These are phyloP conservation scores for Noctua pronuba DNA, from an alignment of 2,888 invertebrate species.

Conservation along the genomic window DNA sequence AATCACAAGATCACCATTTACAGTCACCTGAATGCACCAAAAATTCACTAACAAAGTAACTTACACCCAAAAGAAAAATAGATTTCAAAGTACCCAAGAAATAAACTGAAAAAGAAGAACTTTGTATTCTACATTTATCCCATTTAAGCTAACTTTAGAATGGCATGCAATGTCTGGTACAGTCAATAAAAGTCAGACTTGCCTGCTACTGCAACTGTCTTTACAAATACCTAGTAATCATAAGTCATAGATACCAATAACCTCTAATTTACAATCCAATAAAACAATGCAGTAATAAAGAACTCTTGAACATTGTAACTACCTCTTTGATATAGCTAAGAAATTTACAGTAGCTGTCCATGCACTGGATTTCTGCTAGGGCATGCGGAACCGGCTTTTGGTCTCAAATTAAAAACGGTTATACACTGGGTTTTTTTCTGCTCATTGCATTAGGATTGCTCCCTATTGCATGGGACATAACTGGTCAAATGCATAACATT, in stretches of 20 bases:
- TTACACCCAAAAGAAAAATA: neutral
- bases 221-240: neutral
- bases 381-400: no score
- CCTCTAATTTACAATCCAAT: neutral
- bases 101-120: neutral
- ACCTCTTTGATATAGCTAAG: neutral
- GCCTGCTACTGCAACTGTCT: neutral
- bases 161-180: conserved; percentile 38
- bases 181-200: conserved; percentile 12
- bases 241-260: neutral
- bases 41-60: neutral
- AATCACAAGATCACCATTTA: neutral
- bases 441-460: no score
- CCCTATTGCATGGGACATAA: neutral
- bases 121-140: neutral
- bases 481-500: neutral
- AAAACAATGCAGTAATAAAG: conserved; percentile 8
- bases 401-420: no score
- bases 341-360: neutral
- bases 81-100: neutral
- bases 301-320: neutral
- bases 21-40: no score
- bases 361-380: neutral
- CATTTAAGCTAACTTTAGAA: conserved; percentile 1
- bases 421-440: no score